Base-by-base conservation (phyloP, 2,113 vertebrate species). In the Nothobranchius kuhntae region DNA sequence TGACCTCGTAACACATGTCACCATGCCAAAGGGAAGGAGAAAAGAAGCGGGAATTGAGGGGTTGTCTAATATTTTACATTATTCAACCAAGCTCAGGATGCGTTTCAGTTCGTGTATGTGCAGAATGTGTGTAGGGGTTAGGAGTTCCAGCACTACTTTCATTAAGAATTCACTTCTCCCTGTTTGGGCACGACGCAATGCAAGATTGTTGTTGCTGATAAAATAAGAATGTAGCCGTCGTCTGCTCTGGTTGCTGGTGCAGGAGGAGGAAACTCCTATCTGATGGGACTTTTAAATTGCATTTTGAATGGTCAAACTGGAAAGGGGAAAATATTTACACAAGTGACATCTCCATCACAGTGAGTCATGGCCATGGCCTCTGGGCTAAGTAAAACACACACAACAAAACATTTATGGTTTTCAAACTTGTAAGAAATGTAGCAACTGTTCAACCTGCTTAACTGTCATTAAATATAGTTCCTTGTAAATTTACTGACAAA, bases 221-320 rank as follows among this genome's bases (percentile, higher is more conserved):
- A 93, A 91, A 94, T 93, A 94, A 94, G 93, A 86, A 85, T 65
- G 44, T 87, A 87, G 76, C 66, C 86, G 86, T 85, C 73, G 83
- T 65, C 54, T 88, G 77, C 84, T 80, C 57, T 83, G 65, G 79
- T 77, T 81, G 80, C 86, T 87, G 81, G 79, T 86, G 89, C 68
- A 82, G 78, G 77, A 83, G 86, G 84, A 92, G 93, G 92, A 93
- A 93, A 92, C 91, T 90, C 89, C 89, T 90, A 90, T 92, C 88
- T 90, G 85, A 87, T 91, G 89, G 89, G 89, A 88, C 85, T 92
- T 92, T 83, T 83, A 57, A 21, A 81, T 87, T 24, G 55, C 85
- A 85, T 89, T 89, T 81, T 78, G 71, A 91, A 91, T 88, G 68
- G 82, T 72, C 82, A 89, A 82, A 77, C 75, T 70, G 75, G 74